phyloP scores from a whole-genome alignment of 2,797 vertebrate species.

The Propithecus perrieri region DNA sequence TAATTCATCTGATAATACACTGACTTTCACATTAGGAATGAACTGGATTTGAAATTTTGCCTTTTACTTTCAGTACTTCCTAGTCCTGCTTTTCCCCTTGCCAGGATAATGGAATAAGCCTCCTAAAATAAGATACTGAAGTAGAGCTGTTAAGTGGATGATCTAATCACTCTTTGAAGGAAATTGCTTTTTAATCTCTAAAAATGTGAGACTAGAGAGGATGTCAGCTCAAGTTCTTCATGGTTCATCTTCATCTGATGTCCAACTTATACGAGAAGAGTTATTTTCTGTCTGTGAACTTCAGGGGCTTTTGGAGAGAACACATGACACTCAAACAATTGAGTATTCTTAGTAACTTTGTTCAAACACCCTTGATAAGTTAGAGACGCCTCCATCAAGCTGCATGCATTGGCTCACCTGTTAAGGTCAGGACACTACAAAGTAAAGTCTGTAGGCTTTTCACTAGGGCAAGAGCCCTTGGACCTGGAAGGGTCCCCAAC shows the following conservation, averaged over 20 bases:
- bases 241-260: neutral
- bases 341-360: neutral
- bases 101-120: neutral
- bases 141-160: neutral
- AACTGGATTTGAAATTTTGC: neutral
- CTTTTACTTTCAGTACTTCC: neutral
- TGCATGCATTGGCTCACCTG: neutral
- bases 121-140: constrained; percentile 8
- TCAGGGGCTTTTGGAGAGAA: neutral
- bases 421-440: neutral
- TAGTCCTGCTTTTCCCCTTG: neutral
- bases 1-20: neutral
- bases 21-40: neutral
- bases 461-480: neutral
- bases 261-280: neutral
- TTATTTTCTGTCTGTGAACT: constrained; percentile 21
- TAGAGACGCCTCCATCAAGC: neutral
- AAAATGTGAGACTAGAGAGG: neutral
- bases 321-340: neutral
- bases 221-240: constrained; percentile 17
- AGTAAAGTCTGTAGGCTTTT: neutral
- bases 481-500: neutral
- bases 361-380: neutral
- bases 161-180: constrained; percentile 40
- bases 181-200: constrained; percentile 54